Percentiles rank a stretch among this genome's conserved stretches.
These are phyloP conservation scores for Pardalotus punctatus DNA, from an alignment of 2,113 vertebrate genomes.

Conservation along the genomic window DNA sequence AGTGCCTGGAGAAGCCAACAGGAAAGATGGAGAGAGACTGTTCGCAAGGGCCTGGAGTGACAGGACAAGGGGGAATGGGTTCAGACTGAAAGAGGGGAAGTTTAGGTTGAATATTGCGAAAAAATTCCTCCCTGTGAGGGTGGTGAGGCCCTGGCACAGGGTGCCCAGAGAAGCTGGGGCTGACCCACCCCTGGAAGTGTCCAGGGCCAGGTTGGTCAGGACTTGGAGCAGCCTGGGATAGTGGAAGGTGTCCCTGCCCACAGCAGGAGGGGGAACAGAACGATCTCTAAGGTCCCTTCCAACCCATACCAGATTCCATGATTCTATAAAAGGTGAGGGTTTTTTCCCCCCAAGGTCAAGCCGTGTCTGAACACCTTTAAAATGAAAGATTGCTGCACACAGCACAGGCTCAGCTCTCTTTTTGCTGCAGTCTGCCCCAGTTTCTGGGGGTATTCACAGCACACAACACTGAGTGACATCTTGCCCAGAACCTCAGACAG, in stretches of 20 bases:
- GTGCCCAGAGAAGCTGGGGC: background rate
- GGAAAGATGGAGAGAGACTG: background rate
- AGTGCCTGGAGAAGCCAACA: background rate
- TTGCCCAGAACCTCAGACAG: background rate
- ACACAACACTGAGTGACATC: background rate
- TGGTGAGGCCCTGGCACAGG: background rate
- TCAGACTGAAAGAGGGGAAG: background rate
- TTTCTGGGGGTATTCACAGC: accelerated
- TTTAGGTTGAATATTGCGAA: background rate
- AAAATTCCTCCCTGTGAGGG: background rate
- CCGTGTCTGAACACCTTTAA: background rate
- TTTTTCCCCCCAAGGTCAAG: background rate
- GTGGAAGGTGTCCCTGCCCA: background rate
- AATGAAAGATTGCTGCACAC: background rate
- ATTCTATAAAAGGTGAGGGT: background rate
- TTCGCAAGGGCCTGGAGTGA: background rate
- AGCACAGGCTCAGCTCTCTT: background rate
- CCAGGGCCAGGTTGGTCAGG: accelerated
- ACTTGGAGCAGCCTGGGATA: accelerated
- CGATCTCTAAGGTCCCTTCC: background rate
- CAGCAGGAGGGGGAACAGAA: background rate
- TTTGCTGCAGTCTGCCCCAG: background rate
- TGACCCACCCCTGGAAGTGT: background rate
- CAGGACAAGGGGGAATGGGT: background rate
- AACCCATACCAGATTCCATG: background rate